These are phyloP conservation scores for Nephrotoma appendiculata DNA, from an alignment of 2,888 invertebrate genomes.

Conservation along the genomic window DNA sequence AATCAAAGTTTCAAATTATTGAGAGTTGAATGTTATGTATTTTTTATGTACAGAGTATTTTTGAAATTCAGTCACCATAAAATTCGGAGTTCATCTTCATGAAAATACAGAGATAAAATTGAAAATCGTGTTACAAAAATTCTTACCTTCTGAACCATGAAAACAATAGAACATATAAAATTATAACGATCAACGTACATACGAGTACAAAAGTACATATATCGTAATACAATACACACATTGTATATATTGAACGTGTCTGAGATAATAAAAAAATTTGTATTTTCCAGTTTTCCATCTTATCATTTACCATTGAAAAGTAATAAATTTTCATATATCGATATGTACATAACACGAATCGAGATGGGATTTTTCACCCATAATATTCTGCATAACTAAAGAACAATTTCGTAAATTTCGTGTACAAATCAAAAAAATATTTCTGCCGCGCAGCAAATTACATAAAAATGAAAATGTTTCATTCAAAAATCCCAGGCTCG, in stretches of 20 bases:
- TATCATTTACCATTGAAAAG: background rate
- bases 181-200: background rate
- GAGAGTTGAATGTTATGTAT: no score
- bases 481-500: background rate
- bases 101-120: background rate
- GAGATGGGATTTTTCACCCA: background rate
- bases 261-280: background rate
- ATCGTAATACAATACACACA: background rate
- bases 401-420: no score
- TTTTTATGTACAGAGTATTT: no score
- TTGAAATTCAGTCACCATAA: no score
- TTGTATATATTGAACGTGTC: background rate
- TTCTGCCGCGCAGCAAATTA: background rate
- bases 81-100: no score
- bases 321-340: background rate
- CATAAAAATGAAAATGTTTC: background rate
- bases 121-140: background rate
- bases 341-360: background rate
- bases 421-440: no score
- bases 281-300: background rate
- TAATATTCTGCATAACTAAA: background rate
- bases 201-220: no score
- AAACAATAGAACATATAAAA: background rate
- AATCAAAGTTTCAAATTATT: no score
- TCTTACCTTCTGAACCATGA: background rate